These are phyloP conservation scores for Heliconius erato DNA, from an alignment of 2,888 invertebrate genomes.

Conservation along the genomic window DNA sequence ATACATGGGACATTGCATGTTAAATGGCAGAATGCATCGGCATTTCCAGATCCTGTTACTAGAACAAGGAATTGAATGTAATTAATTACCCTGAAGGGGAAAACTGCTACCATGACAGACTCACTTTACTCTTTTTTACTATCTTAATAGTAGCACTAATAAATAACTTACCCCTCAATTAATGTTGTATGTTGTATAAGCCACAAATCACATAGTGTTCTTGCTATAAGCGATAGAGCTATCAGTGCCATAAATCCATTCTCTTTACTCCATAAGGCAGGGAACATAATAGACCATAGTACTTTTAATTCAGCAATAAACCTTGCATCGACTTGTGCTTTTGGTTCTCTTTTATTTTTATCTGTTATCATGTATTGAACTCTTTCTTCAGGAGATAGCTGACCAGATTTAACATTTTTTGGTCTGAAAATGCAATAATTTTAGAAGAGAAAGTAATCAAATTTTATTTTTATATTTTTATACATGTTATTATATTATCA, in stretches of 20 bases:
- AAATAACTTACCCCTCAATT: slow-evolving; percentile 91
- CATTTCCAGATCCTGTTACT: too few relatives aligned
- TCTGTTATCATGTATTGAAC: slow-evolving; percentile 93
- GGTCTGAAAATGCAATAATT: slow-evolving; percentile 47
- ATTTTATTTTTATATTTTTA: neutral
- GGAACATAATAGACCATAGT: slow-evolving; percentile 91
- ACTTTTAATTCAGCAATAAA: slow-evolving; percentile 90
- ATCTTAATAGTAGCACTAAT: neutral
- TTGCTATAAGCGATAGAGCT: slow-evolving; percentile 92
- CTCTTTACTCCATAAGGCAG: slow-evolving; percentile 92
- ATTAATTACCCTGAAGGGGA: too few relatives aligned
- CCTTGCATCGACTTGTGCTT: slow-evolving; percentile 91
- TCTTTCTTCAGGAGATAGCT: slow-evolving; percentile 87
- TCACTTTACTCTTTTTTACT: neutral
- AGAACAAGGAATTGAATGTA: too few relatives aligned
- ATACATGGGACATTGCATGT: too few relatives aligned
- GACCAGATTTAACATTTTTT: slow-evolving; percentile 59
- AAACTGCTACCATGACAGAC: neutral
- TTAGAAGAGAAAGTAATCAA: neutral
- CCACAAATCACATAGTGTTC: slow-evolving; percentile 98
- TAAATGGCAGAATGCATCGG: too few relatives aligned
- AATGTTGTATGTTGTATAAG: slow-evolving; percentile 97
- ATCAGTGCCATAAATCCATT: slow-evolving; percentile 90
- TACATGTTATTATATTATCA: neutral
- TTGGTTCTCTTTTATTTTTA: slow-evolving; percentile 86